phyloP scores from a whole-genome alignment of 2,888 invertebrate genomes.

The Leptogaster cylindrica region DNA sequence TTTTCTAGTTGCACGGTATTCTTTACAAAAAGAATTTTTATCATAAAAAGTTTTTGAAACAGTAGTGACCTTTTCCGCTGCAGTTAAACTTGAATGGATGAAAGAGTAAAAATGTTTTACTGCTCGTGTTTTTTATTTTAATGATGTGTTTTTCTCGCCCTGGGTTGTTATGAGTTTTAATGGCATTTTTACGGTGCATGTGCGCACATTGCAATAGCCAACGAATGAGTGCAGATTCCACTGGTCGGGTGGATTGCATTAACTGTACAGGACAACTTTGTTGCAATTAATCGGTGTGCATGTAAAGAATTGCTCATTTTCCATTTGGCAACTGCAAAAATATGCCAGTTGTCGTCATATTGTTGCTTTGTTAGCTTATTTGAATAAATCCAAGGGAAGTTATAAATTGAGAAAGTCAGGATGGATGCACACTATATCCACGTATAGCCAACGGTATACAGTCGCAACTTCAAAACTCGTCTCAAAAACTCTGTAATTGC shows the following conservation, averaged over 20 bases:
- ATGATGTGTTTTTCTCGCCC: constrained; percentile 32
- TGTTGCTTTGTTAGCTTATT: constrained; percentile 6
- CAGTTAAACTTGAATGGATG: not conserved
- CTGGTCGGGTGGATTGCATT: constrained; percentile 9
- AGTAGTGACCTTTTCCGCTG: no score
- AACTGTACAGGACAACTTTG: not conserved
- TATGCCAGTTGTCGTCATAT: constrained; percentile 4
- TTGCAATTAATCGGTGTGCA: not conserved
- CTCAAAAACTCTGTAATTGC: constrained; percentile 36
- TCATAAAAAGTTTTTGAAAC: no score
- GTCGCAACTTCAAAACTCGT: constrained; percentile 22
- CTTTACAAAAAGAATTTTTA: no score
- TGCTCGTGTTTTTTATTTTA: constrained; percentile 27
- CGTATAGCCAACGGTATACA: not conserved
- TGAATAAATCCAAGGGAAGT: not conserved
- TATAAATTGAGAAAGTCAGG: not conserved
- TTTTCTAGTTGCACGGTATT: no score
- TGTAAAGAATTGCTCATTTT: no score
- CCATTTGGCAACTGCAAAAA: not conserved
- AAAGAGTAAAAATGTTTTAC: constrained; percentile 10
- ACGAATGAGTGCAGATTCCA: constrained; percentile 3
- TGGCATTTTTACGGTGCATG: constrained; percentile 26
- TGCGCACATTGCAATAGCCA: constrained; percentile 12
- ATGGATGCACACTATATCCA: not conserved
- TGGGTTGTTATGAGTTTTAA: constrained; percentile 31